Conservation (phyloP, 2,797 vertebrate species). For the Tokudaia muenninki region DNA sequence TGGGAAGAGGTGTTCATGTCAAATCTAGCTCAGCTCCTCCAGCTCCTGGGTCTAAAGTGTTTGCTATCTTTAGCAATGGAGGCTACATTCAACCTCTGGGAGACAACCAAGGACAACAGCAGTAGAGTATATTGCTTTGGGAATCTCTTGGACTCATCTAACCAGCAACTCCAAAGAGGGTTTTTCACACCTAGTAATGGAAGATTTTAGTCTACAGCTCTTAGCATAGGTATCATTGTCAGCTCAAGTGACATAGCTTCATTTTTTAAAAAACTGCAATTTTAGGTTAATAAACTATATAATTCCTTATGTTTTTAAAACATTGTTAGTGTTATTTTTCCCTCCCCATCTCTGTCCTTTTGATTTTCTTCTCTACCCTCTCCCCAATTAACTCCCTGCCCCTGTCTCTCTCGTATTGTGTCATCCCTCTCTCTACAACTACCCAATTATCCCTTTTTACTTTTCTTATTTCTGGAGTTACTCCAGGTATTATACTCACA, state of each 20-base stretch:
- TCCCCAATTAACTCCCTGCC: background rate
- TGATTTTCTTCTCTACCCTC: background rate
- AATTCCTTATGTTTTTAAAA: background rate
- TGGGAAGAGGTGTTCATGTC: background rate
- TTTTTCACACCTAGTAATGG: background rate
- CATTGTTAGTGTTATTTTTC: background rate
- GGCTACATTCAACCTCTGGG: background rate
- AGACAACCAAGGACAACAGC: no score
- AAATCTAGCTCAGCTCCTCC: background rate
- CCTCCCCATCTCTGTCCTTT: background rate
- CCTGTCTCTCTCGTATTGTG: no score
- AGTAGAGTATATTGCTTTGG: background rate
- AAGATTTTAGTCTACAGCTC: background rate
- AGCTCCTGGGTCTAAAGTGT: background rate
- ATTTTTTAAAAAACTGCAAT: background rate
- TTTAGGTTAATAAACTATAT: background rate
- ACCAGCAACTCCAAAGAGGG: background rate
- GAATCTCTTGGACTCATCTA: background rate
- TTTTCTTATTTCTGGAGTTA: background rate
- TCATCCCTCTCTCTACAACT: background rate
- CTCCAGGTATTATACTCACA: background rate
- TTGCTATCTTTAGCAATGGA: background rate
- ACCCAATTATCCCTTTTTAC: background rate
- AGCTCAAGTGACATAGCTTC: background rate
- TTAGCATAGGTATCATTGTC: background rate